phyloP scores from a whole-genome alignment of 2,888 invertebrate species.

The Microchrysa polita region DNA sequence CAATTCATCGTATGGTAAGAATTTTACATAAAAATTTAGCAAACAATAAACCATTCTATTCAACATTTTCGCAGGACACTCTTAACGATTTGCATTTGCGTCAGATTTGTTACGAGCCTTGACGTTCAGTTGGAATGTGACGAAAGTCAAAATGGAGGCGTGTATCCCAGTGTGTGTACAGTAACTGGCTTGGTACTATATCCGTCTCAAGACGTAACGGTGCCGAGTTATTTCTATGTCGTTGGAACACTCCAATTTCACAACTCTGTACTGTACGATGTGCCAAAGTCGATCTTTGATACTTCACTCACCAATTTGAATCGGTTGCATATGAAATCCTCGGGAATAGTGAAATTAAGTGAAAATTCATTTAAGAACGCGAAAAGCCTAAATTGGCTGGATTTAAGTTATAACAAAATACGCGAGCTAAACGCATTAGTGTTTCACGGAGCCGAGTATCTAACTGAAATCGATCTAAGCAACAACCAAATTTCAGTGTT shows the following conservation, averaged over 20 bases:
- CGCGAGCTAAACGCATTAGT: neutral
- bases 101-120: too few relatives aligned
- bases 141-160: too few relatives aligned
- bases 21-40: too few relatives aligned
- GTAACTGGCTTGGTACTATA: slow-evolving; percentile 3
- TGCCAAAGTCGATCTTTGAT: slow-evolving; percentile 20
- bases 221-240: neutral
- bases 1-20: too few relatives aligned
- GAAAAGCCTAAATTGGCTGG: neutral
- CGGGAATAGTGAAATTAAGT: neutral
- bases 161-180: neutral
- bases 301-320: neutral
- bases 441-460: slow-evolving; percentile 7
- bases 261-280: slow-evolving; percentile 2
- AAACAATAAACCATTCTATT: too few relatives aligned
- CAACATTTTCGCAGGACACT: too few relatives aligned
- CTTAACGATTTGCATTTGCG: too few relatives aligned
- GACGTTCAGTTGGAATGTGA: neutral
- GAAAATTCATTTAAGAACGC: slow-evolving; percentile 16
- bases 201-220: neutral
- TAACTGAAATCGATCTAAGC: neutral
- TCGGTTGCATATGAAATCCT: slow-evolving; percentile 2
- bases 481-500: slow-evolving; percentile 1
- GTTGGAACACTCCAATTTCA: slow-evolving; percentile 2
- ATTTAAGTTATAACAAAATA: slow-evolving; percentile 12